Percentiles rank a stretch among this genome's conserved stretches.
phyloP scores from a whole-genome alignment of 2,113 vertebrate species.

The zebrafish (Danio rerio) region DNA sequence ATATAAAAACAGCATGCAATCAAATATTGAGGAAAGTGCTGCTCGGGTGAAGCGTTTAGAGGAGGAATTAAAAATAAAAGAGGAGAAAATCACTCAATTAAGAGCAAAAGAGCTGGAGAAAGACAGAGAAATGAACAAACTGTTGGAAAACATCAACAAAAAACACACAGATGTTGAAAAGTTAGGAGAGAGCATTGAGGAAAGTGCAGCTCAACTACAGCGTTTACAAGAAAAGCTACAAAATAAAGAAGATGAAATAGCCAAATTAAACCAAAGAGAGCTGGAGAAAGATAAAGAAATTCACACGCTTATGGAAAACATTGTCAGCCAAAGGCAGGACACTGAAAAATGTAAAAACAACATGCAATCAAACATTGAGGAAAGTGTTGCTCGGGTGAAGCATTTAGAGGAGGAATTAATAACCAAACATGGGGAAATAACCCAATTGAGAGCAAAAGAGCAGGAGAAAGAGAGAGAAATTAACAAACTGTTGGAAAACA shows the following conservation, averaged over 20 bases:
- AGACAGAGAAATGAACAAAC: conserved; percentile 49
- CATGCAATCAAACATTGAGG: conserved; percentile 13
- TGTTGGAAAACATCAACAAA: conserved; percentile 63
- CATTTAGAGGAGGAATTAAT: conserved; percentile 37
- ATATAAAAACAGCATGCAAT: conserved; percentile 48
- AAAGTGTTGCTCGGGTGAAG: conserved; percentile 27
- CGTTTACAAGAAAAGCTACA: conserved; percentile 32
- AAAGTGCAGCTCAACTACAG: conserved; percentile 33
- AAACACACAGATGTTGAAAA: conserved; percentile 66
- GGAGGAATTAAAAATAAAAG: conserved; percentile 29
- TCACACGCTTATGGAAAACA: conserved; percentile 43
- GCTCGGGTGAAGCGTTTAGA: conserved; percentile 30
- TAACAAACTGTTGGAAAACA: conserved; percentile 53
- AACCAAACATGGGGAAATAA: neutral
- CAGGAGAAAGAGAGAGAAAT: conserved; percentile 55
- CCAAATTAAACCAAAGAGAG: neutral
- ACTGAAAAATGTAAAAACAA: conserved; percentile 63
- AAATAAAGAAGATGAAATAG: neutral
- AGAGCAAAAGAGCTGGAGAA: neutral
- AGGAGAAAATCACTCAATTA: neutral
- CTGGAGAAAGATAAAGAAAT: conserved; percentile 15
- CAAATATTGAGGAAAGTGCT: conserved; percentile 26
- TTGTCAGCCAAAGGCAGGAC: conserved; percentile 54
- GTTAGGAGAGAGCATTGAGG: conserved; percentile 49
- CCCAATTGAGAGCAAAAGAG: neutral